These are phyloP conservation scores for Saccopteryx bilineata DNA, from an alignment of 2,113 vertebrate genomes.

Conservation along the genomic window DNA sequence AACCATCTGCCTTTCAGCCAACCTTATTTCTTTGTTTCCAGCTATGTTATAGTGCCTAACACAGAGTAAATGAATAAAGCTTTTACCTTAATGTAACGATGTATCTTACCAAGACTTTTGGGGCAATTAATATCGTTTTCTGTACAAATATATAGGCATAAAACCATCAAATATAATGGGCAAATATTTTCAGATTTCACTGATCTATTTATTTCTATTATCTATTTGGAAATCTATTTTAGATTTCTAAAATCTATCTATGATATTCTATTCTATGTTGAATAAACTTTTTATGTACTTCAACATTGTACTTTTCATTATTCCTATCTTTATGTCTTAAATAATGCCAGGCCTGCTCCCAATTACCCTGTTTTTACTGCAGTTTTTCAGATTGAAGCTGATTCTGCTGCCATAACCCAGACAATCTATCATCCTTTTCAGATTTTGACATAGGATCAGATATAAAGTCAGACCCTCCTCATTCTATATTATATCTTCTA, in stretches of 20 bases:
- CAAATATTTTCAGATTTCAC: background rate
- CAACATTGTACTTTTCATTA: background rate
- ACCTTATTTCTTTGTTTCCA: background rate
- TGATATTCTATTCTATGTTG: background rate
- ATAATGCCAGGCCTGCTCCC: background rate
- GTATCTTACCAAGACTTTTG: background rate
- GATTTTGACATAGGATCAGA: background rate
- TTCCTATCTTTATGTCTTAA: background rate
- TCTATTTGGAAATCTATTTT: too few relatives aligned
- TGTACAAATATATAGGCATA: background rate
- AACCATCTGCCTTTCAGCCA: background rate
- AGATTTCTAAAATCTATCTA: background rate
- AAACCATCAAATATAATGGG: background rate
- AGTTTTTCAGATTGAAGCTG: slow-evolving; percentile 4
- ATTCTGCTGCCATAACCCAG: background rate
- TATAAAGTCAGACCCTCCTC: background rate
- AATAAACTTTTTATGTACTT: background rate
- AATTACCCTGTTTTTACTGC: background rate
- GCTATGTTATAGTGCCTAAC: background rate
- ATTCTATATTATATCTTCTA: background rate
- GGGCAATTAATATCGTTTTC: background rate
- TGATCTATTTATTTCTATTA: background rate
- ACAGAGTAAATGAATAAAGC: background rate
- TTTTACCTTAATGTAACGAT: background rate
- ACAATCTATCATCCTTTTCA: background rate